Evolutionary conservation across 1,140 invertebrate species (phyloP).

Genomic region (Phthorimaea operculella): DNA sequence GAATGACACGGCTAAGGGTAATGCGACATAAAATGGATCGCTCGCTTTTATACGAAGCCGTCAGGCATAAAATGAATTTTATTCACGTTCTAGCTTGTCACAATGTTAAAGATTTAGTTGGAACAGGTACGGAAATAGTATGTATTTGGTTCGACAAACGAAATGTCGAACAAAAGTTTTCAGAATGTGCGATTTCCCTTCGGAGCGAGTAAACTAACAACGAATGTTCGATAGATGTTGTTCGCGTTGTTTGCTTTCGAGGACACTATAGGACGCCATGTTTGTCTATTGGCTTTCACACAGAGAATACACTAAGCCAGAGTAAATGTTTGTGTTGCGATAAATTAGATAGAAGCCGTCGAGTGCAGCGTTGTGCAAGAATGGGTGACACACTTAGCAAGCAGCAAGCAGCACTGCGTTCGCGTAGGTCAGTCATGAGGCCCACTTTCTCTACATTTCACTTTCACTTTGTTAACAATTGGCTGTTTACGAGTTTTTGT

Average conservation of each 20-base stretch:
- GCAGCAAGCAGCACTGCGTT: slow-evolving; percentile 19
- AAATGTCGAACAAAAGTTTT: not conserved
- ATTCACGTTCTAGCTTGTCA: not conserved
- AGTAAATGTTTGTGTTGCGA: too few species aligned
- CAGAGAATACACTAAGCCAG: too few species aligned
- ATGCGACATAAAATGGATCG: slow-evolving; percentile 35
- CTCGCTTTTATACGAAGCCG: slow-evolving; percentile 27
- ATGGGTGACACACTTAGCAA: slow-evolving; percentile 33
- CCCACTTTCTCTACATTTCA: slow-evolving; percentile 52
- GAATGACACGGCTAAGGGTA: slow-evolving; percentile 28
- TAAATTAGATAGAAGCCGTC: slow-evolving; percentile 4
- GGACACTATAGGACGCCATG: too few species aligned
- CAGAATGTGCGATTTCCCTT: not conserved
- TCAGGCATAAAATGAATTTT: not conserved
- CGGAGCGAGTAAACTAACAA: not conserved
- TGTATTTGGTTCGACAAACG: not conserved
- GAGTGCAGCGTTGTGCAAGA: slow-evolving; percentile 31
- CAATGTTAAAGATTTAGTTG: not conserved
- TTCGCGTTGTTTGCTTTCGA: too few species aligned
- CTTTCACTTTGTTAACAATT: slow-evolving; percentile 34
- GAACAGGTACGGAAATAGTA: not conserved
- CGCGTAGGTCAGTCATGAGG: slow-evolving; percentile 56
- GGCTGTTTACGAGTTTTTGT: not conserved
- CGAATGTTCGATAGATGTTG: too few species aligned
- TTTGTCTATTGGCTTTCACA: too few species aligned